Evolutionary conservation across 2,888 invertebrate genomes (phyloP).

Genomic region (Neria commutata): DNA sequence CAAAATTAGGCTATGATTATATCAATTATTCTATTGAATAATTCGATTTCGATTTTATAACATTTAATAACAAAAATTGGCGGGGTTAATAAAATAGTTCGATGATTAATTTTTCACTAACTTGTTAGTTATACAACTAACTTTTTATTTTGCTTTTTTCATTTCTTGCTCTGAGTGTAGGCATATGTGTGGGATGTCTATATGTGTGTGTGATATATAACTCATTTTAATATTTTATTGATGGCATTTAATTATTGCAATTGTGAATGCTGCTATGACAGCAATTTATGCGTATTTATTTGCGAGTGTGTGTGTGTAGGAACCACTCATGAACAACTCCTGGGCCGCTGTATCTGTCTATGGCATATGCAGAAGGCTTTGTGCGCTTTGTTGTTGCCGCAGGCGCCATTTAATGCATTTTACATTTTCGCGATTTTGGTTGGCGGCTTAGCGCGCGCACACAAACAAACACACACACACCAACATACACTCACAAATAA

Average conservation of each 20-base stretch:
- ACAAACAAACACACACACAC: too few relatives aligned
- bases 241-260: constrained; percentile 58
- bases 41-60: constrained; percentile 17
- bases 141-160: too few relatives aligned
- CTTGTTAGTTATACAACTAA: too few relatives aligned
- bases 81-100: constrained; percentile 26
- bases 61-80: background rate
- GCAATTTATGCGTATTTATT: too few relatives aligned
- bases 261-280: constrained; percentile 24
- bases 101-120: constrained; percentile 42
- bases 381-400: background rate
- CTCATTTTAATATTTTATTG: constrained; percentile 58
- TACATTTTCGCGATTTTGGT: background rate
- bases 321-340: too few relatives aligned
- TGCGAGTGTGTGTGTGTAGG: too few relatives aligned
- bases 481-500: constrained; percentile 9
- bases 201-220: constrained; percentile 30
- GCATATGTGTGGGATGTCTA: too few relatives aligned
- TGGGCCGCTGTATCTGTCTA: too few relatives aligned
- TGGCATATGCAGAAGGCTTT: too few relatives aligned
- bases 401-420: background rate
- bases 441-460: constrained; percentile 23
- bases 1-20: constrained; percentile 26
- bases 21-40: constrained; percentile 24
- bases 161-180: too few relatives aligned